These are phyloP conservation scores for Triops cancriformis DNA, from an alignment of 1,140 invertebrate species.

Conservation along the genomic window DNA sequence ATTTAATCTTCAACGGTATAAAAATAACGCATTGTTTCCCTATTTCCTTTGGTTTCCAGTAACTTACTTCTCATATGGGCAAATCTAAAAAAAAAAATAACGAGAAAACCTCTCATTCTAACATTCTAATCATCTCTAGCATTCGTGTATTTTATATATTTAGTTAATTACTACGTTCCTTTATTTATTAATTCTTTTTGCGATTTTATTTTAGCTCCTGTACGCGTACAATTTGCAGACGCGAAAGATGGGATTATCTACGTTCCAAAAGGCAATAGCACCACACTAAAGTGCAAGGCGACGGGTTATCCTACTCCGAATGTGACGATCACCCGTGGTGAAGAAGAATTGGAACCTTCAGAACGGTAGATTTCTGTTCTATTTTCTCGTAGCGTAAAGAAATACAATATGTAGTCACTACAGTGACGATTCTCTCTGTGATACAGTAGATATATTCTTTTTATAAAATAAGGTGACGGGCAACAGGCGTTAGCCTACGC, in stretches of 20 bases:
- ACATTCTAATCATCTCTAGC: too few species aligned
- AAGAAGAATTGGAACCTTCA: neutral
- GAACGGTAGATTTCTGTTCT: neutral
- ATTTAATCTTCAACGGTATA: neutral
- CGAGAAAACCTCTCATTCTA: too few species aligned
- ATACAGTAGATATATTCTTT: conserved; percentile 23
- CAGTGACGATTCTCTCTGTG: too few species aligned
- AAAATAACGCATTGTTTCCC: neutral
- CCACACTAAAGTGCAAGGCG: conserved; percentile 30
- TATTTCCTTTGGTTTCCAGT: too few species aligned
- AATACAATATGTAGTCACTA: too few species aligned
- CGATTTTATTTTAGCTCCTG: neutral
- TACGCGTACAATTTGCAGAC: neutral
- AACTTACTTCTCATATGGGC: too few species aligned
- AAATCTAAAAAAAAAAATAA: too few species aligned
- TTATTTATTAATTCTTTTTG: neutral
- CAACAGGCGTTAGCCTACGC: too few species aligned
- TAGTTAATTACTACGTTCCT: neutral
- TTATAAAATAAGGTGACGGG: too few species aligned
- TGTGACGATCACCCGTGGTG: neutral
- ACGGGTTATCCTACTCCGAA: conserved; percentile 29
- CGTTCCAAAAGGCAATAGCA: conserved; percentile 16
- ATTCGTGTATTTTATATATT: too few species aligned
- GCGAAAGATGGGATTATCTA: neutral
- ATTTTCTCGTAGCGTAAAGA: too few species aligned